Percentiles rank a stretch among this genome's conserved stretches.
phyloP scores from a whole-genome alignment of 2,113 vertebrate species.

The Gracilinanus agilis region DNA sequence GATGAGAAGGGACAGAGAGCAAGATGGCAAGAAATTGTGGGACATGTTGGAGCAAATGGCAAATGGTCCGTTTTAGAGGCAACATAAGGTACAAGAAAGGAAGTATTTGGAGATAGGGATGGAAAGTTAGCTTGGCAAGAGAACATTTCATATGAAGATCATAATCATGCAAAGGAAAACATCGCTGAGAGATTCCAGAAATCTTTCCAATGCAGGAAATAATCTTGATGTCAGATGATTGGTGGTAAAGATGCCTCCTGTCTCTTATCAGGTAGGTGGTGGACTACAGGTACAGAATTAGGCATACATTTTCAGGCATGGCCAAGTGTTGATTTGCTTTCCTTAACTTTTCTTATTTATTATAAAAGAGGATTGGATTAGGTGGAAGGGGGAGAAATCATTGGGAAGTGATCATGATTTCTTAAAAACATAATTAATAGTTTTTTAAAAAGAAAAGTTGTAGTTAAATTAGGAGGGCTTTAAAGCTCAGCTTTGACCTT shows the following conservation, averaged over 20 bases:
- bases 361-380: neutral
- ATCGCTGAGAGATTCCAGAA: neutral
- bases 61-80: neutral
- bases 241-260: neutral
- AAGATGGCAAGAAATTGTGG: neutral
- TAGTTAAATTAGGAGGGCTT: neutral
- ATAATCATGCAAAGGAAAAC: neutral
- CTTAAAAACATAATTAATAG: neutral
- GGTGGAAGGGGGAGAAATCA: neutral
- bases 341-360: neutral
- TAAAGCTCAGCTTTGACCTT: neutral
- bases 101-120: neutral
- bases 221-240: neutral
- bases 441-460: neutral
- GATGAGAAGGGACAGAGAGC: neutral
- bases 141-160: neutral
- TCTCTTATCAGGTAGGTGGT: neutral
- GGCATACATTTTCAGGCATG: neutral
- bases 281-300: neutral
- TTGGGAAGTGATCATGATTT: neutral
- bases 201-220: neutral
- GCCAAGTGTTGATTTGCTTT: neutral
- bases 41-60: neutral
- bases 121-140: neutral
- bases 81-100: neutral